These are phyloP conservation scores for Ictalurus punctatus DNA, from an alignment of 2,113 vertebrate genomes.

Conservation along the genomic window DNA sequence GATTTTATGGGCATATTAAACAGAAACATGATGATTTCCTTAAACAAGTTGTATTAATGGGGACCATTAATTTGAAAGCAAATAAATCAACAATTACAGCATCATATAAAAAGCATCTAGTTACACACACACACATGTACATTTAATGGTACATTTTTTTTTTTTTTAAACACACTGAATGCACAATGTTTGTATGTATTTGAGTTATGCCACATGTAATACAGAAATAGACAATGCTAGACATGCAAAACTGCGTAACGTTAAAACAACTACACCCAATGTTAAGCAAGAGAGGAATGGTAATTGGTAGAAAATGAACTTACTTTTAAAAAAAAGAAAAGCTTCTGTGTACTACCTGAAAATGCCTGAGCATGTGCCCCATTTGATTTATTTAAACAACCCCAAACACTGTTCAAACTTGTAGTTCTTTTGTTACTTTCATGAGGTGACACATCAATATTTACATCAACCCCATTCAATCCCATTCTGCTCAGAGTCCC, in stretches of 20 bases:
- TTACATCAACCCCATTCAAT: background rate
- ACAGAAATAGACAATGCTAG: constrained; percentile 34
- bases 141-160: constrained; percentile 51
- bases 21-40: constrained; percentile 33
- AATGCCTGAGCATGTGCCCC: constrained; percentile 1
- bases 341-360: constrained; percentile 35
- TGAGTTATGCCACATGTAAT: constrained; percentile 42
- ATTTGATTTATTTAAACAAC: background rate
- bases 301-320: constrained; percentile 22
- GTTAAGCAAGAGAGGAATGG: constrained; percentile 10
- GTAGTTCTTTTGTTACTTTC: background rate
- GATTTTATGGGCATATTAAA: constrained; percentile 44
- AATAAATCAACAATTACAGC: constrained; percentile 62
- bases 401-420: background rate
- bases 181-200: constrained; percentile 42
- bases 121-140: constrained; percentile 57
- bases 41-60: constrained; percentile 55
- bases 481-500: background rate
- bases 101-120: constrained; percentile 49
- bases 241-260: constrained; percentile 46
- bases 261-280: constrained; percentile 30
- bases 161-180: constrained; percentile 42
- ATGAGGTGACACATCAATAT: background rate
- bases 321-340: constrained; percentile 9
- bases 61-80: constrained; percentile 59